Percentiles rank a stretch among this genome's conserved stretches.
Conservation (phyloP, 2,888 invertebrate species). For the Gerris lacustris region DNA sequence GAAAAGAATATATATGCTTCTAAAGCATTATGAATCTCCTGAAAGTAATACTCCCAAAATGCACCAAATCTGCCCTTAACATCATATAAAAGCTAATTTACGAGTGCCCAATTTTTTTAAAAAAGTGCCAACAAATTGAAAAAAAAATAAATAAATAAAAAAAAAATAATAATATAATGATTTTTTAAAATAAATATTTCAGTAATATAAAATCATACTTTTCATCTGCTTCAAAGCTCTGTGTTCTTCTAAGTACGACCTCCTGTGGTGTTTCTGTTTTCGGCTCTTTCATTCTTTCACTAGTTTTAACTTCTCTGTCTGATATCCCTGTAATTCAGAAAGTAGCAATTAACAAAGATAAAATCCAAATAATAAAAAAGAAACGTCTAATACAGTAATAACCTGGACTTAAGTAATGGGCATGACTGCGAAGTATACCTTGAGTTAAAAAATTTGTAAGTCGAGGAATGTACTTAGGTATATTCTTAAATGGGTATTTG, state of each 20-base stretch:
- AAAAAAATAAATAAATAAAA: neutral
- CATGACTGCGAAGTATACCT: too few species aligned
- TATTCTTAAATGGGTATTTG: too few species aligned
- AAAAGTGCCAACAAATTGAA: neutral
- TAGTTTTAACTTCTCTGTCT: slow-evolving; percentile 36
- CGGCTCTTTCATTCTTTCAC: neutral
- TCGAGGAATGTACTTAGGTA: too few species aligned
- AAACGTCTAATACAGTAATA: neutral
- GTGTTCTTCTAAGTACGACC: slow-evolving; percentile 63
- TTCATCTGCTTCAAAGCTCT: slow-evolving; percentile 79
- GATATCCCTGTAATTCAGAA: slow-evolving; percentile 34
- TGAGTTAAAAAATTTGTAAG: too few species aligned
- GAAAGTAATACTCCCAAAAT: too few species aligned
- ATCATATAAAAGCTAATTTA: neutral
- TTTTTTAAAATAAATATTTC: slow-evolving; percentile 26
- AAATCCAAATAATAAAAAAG: neutral
- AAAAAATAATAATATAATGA: slow-evolving; percentile 17
- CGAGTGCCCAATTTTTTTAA: neutral
- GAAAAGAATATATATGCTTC: too few species aligned
- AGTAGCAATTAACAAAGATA: too few species aligned
- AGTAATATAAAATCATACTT: slow-evolving; percentile 43
- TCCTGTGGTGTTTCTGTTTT: slow-evolving; percentile 41
- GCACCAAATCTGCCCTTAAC: too few species aligned
- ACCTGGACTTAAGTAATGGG: too few species aligned
- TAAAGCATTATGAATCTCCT: too few species aligned